Evolutionary conservation across 1,140 invertebrate species (phyloP), one percentile per base, ranked within the genome.

Genomic region (Drosophila erecta): DNA sequence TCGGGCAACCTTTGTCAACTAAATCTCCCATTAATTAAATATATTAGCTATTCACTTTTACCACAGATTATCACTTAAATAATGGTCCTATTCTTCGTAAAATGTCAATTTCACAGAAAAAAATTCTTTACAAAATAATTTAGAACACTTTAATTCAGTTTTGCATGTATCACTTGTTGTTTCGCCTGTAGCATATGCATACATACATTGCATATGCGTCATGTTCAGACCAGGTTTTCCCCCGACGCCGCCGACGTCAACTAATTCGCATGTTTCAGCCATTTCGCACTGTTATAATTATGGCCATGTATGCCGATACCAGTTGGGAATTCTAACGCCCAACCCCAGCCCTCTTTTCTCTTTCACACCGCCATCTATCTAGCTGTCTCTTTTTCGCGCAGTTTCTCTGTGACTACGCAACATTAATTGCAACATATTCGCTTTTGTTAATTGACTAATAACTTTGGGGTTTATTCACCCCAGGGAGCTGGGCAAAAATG

Each of bases 391-490:
- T 5, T 44, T 24, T 27, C 47, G 58, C 12, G 35, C 37, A 30
- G 8, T 10, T 30, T 41, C 30, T 43, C 43, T 47, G 27, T 65
- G 44, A 76, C 73, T 76, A 69, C 62, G 71, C 66, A 70, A 83
- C 75, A 81, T 81, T 83, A 83, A 76, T 87, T 79, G 76, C 84
- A 76, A 87, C 76, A 89, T 83, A 76, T 70, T 79, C 67, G 62
- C 66, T 71, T 60, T 66, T 79, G 75, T 87, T 89, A 87, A 87
- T 87, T 87, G 84, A 81, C 81, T 85, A 79, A 84, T 73, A 84
- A 73, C 79, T 76, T 61, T 57, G 53, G 58, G 55, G 41, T 58
- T 22, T 40, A 62, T 43, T 12, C 27, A 43, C 12, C 47, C 12
- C 22, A 12, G 20, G 59, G 53, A 17, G 30, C 24, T 15, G 22